phyloP scores from a whole-genome alignment of 1,140 invertebrate species.

The Araneus ventricosus region DNA sequence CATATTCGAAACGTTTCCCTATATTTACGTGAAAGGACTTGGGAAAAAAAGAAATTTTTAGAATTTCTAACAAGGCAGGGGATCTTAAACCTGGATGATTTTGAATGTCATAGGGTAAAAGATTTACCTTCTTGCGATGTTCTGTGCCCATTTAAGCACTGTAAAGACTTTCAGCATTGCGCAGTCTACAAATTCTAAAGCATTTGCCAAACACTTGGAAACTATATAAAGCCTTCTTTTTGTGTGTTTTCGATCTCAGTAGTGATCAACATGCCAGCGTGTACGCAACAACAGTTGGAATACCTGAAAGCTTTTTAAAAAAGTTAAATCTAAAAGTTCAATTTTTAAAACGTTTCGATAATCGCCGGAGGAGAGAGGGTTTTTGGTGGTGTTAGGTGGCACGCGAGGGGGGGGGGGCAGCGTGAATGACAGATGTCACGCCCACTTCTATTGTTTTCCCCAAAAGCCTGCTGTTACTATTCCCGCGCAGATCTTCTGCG shows the following conservation, averaged over 20 bases:
- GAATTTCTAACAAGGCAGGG: neutral
- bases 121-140: too few relatives aligned
- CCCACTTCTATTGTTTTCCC: too few relatives aligned
- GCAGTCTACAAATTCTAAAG: neutral
- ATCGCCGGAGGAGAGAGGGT: too few relatives aligned
- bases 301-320: neutral
- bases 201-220: neutral
- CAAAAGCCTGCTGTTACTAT: too few relatives aligned
- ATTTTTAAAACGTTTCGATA: constrained; percentile 31
- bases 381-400: too few relatives aligned
- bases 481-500: too few relatives aligned
- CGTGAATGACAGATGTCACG: too few relatives aligned
- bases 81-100: neutral
- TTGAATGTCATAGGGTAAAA: neutral
- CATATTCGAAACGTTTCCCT: too few relatives aligned
- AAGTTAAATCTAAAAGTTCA: neutral
- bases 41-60: neutral
- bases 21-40: too few relatives aligned
- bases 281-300: neutral
- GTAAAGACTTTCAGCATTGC: too few relatives aligned
- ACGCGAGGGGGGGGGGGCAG: too few relatives aligned
- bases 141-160: too few relatives aligned
- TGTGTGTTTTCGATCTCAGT: neutral
- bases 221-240: neutral
- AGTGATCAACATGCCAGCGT: neutral